Base-by-base conservation (phyloP, 2,113 vertebrate species). In the Aegithalos caudatus region DNA sequence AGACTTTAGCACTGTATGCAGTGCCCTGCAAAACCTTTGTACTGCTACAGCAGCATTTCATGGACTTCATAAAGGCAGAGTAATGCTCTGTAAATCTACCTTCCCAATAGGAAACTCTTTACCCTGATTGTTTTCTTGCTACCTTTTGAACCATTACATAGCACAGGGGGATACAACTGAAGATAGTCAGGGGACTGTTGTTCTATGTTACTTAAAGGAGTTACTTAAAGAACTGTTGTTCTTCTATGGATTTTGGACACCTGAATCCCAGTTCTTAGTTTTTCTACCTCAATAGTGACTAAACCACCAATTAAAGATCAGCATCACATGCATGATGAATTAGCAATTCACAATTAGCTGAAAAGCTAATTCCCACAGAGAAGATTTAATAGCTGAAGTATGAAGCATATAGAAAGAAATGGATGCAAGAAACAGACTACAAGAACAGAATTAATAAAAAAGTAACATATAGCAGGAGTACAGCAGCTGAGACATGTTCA, bases 271-370 rank as follows among this genome's bases (percentile, higher is more conserved):
- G 31, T 33, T 66, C 47, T 62, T 78, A 20, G 62, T 38, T 76
- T 74, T 57, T 40, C 12, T 37, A 65, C 29, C 31, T 72, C 82
- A 76, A 22, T 8, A 69, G 28, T 0, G 2, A 28, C 44, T 71
- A 72, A 81, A 88, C 6, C n/a, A 72, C 6, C 44, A 44, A 48
- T 40, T 48, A 80, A 72, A 90, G 33, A 56, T 64, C 82, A 92
- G 48, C 38, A 60, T n/a, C 61, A 71, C 47, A 61, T 0, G 0
- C 40, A 38, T 2, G 10, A n/a, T n/a, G n/a, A n/a, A n/a, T n/a
- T n/a, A n/a, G n/a, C n/a, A n/a, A n/a, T n/a, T n/a, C n/a, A n/a
- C n/a, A n/a, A n/a, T 56, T 88, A 86, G 9, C 6, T 72, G 29
- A 80, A 88, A 90, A 66, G 28, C n/a, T 61, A 69, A 83, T 44